Evolutionary conservation across 2,888 invertebrate genomes (phyloP).

Genomic region (Helobdella robusta): DNA sequence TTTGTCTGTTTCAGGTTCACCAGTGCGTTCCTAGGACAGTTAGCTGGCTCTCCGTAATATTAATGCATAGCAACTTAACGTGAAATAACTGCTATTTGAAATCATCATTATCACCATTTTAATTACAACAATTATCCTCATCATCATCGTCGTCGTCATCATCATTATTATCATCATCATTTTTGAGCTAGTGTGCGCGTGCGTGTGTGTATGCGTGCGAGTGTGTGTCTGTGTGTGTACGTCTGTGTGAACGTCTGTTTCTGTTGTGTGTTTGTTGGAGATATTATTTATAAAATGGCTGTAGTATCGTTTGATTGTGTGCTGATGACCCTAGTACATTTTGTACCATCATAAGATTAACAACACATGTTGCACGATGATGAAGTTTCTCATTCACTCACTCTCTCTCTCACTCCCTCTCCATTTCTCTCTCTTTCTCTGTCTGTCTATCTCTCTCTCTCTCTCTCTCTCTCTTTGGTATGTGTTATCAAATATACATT

Average conservation of each 20-base stretch:
- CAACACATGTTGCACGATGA: too few relatives aligned
- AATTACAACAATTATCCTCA: slow-evolving; percentile 1
- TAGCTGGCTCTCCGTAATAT: background rate
- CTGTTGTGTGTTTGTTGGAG: background rate
- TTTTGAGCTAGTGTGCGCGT: slow-evolving; percentile 7
- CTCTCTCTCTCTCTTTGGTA: too few relatives aligned
- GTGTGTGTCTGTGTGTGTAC: slow-evolving; percentile 9
- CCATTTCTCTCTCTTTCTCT: too few relatives aligned
- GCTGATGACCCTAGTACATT: background rate
- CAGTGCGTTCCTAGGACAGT: background rate
- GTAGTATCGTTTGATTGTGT: background rate
- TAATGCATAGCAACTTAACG: too few relatives aligned
- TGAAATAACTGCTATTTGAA: too few relatives aligned
- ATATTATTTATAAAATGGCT: background rate
- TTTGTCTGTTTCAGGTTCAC: background rate
- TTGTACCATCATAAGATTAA: too few relatives aligned
- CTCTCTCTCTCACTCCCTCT: too few relatives aligned
- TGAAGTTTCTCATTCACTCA: too few relatives aligned
- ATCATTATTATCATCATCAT: slow-evolving; percentile 3
- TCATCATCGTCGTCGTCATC: slow-evolving; percentile 4
- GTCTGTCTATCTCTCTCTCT: too few relatives aligned
- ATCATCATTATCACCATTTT: slow-evolving; percentile 6
- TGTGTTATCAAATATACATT: too few relatives aligned
- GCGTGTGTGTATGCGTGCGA: slow-evolving; percentile 10
- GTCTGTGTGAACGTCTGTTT: slow-evolving; percentile 10